Percentiles rank a stretch among this genome's conserved stretches.
Conservation (phyloP, 1,140 invertebrate species). For the Propsilocerus akamusi region DNA sequence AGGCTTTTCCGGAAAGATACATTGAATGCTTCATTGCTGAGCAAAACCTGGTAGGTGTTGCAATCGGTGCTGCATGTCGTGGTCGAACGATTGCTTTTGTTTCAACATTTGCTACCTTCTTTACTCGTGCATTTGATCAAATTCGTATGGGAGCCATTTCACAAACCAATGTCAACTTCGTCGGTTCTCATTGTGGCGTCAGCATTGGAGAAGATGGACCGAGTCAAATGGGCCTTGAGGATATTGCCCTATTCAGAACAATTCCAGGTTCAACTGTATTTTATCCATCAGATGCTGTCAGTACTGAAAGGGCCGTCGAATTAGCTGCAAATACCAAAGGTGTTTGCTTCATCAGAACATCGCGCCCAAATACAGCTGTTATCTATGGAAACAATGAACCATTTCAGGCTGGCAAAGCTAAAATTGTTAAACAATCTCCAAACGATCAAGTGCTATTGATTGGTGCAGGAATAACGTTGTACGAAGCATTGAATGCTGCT, state of each 20-base stretch:
- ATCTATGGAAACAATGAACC: conserved; percentile 75
- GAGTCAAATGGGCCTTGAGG: conserved; percentile 99
- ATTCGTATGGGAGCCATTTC: conserved; percentile 98
- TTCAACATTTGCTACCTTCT: conserved; percentile 96
- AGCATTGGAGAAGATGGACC: conserved; percentile 95
- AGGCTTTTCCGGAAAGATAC: conserved; percentile 57
- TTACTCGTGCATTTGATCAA: conserved; percentile 92
- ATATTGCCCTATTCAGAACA: conserved; percentile 86
- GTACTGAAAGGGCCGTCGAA: conserved; percentile 82
- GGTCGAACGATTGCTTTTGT: conserved; percentile 79
- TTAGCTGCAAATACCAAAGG: conserved; percentile 90
- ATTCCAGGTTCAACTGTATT: conserved; percentile 88
- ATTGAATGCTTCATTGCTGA: conserved; percentile 99
- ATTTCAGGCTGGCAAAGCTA: conserved; percentile 64
- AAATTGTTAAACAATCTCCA: conserved; percentile 52
- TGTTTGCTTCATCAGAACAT: conserved; percentile 91
- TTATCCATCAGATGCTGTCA: conserved; percentile 93
- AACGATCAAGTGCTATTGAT: conserved; percentile 74
- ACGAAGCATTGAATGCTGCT: conserved; percentile 77
- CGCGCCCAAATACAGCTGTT: conserved; percentile 72
- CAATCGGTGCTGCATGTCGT: conserved; percentile 78
- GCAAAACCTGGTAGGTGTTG: conserved; percentile 93
- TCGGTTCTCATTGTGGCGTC: conserved; percentile 87
- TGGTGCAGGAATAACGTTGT: conserved; percentile 81
- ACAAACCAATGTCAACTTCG: conserved; percentile 93